Evolutionary conservation across 2,888 invertebrate species (phyloP).

Genomic region (Brenthis daphne): DNA sequence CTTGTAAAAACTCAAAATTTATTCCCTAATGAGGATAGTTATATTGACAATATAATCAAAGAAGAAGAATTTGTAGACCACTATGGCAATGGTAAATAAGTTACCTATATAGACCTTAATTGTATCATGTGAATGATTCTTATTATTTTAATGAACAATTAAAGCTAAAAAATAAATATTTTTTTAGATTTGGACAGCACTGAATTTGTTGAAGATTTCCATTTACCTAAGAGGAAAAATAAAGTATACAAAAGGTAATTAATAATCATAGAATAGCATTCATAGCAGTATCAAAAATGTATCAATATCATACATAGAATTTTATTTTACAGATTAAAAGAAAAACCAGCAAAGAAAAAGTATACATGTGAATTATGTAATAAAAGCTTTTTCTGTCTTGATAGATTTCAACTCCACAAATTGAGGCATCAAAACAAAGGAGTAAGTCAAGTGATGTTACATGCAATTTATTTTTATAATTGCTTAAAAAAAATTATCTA

Average conservation of each 20-base stretch:
- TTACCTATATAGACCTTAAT: background rate
- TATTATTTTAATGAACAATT: too few relatives aligned
- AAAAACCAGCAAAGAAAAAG: slow-evolving; percentile 39
- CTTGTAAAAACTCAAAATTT: background rate
- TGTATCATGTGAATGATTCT: background rate
- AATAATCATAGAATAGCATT: too few relatives aligned
- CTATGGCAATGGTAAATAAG: slow-evolving; percentile 21
- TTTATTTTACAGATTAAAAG: slow-evolving; percentile 28
- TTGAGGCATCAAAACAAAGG: slow-evolving; percentile 64
- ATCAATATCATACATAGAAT: background rate
- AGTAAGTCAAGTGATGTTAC: slow-evolving; percentile 49
- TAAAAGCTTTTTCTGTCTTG: slow-evolving; percentile 58
- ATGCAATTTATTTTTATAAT: background rate
- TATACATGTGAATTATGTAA: slow-evolving; percentile 62
- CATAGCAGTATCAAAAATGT: too few relatives aligned
- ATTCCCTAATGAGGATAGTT: background rate
- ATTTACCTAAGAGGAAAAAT: slow-evolving; percentile 10
- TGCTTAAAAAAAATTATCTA: too few relatives aligned
- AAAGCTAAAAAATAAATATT: background rate
- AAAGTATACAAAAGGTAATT: slow-evolving; percentile 18
- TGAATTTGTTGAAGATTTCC: slow-evolving; percentile 11
- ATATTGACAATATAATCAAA: slow-evolving; percentile 10
- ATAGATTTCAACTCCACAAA: slow-evolving; percentile 67
- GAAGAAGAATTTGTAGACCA: slow-evolving; percentile 17
- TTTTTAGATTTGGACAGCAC: slow-evolving; percentile 24